These are phyloP conservation scores for Euzetes globulus DNA, from an alignment of 2,888 invertebrate species.

Conservation along the genomic window DNA sequence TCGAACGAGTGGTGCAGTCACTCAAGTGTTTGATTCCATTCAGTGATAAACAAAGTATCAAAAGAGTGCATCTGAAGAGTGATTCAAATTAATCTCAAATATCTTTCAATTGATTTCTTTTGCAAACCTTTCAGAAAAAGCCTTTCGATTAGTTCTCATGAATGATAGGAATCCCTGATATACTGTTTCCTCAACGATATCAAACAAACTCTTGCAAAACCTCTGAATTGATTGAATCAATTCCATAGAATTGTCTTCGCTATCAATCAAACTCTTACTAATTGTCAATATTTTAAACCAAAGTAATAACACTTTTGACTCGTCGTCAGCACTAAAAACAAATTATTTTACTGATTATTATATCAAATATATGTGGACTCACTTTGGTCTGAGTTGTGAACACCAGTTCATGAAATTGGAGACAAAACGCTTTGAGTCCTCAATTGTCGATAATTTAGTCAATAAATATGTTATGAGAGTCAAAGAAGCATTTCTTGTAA, in stretches of 20 bases:
- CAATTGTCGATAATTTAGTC: conserved; percentile 15
- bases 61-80: background rate
- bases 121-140: conserved; percentile 19
- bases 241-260: conserved; percentile 19
- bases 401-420: conserved; percentile 23
- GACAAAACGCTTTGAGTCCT: conserved; percentile 17
- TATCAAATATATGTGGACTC: background rate
- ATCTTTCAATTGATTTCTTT: background rate
- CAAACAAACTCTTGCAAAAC: conserved; percentile 8
- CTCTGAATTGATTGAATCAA: conserved; percentile 14
- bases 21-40: conserved; percentile 7
- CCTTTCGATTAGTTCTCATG: conserved; percentile 27
- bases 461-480: conserved; percentile 11
- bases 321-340: conserved; percentile 15
- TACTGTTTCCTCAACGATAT: conserved; percentile 30
- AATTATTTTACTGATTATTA: background rate
- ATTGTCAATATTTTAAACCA: conserved; percentile 9
- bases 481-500: conserved; percentile 7
- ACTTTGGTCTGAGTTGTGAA: conserved; percentile 29
- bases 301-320: background rate
- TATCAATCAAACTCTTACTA: background rate
- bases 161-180: conserved; percentile 32
- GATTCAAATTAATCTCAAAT: background rate
- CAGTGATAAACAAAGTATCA: conserved; percentile 26
- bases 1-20: conserved; percentile 16